Base-by-base conservation (phyloP, 2,113 vertebrate species). In the Leptobrachium leishanense region DNA sequence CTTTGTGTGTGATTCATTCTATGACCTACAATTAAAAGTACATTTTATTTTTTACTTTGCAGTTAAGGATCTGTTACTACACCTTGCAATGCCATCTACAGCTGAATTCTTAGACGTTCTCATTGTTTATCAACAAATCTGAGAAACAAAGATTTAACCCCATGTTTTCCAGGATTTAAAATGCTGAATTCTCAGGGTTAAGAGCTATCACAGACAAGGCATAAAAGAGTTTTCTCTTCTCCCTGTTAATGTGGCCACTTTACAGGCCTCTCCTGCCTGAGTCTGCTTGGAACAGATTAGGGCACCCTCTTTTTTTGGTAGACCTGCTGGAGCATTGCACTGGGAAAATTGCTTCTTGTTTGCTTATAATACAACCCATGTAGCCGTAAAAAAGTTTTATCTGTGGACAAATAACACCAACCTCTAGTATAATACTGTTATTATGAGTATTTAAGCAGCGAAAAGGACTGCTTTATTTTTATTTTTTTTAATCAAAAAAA, bases 251-350 rank as follows among this genome's bases (percentile, higher is more conserved):
- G 68, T 70, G 68, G 67, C 75, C 81, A 71, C 13, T 57, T 11
- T 53, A 2, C 78, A 72, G n/a, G 53, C 81, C 66, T 76, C 70
- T 55, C 0, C 82, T 83, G 66, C 73, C 71, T 70, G 70, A 40
- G 82, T 72, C 87, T 82, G 84, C 75, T 3, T 78, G 82, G 69
- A 82, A 76, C 40, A 84, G 87, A 84, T 88, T 85, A 86, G 82
- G 43, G 70, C 73, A 81, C 20, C 20, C 20, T 31, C 20, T 31
- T 31, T 83, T 85, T 85, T 87, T 59, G 82, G 84, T 44, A 11
- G 81, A 77, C 80, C 84, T 87, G 87, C 86, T 81, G 87, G 81
- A 83, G 87, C 88, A 82, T 84, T 82, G 82, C 83, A 57, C 85
- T 73, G 75, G 76, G 83, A 76, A 87, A 88, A 90, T 82, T 82